phyloP scores from a whole-genome alignment of 2,888 invertebrate species.

The Encarsia formosa region DNA sequence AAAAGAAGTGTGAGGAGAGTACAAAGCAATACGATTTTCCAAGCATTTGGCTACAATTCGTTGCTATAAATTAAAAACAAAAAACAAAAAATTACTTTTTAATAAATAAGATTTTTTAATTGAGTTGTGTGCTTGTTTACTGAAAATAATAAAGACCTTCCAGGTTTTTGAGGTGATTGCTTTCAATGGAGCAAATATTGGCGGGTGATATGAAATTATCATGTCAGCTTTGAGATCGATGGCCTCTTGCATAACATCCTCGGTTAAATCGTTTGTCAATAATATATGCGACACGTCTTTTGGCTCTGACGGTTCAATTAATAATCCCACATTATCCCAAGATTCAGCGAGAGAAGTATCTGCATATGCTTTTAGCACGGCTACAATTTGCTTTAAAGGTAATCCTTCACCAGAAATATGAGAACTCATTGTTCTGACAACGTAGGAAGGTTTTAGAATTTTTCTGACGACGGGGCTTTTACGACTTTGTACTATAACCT shows the following conservation, averaged over 20 bases:
- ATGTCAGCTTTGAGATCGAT: constrained; percentile 64
- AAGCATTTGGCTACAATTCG: constrained; percentile 75
- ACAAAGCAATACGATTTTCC: constrained; percentile 80
- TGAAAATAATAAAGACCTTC: constrained; percentile 58
- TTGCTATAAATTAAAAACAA: constrained; percentile 62
- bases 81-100: background rate
- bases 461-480: background rate
- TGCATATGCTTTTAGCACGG: constrained; percentile 66
- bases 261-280: constrained; percentile 89
- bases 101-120: too few relatives aligned
- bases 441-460: background rate
- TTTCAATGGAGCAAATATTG: constrained; percentile 83
- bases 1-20: constrained; percentile 90
- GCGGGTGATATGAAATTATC: constrained; percentile 94
- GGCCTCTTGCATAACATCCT: constrained; percentile 81
- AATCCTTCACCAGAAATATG: too few relatives aligned
- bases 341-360: constrained; percentile 68
- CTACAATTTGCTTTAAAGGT: constrained; percentile 55
- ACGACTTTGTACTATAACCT: background rate
- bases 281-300: constrained; percentile 63
- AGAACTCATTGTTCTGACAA: background rate
- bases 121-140: too few relatives aligned
- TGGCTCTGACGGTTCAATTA: constrained; percentile 69
- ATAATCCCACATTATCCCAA: constrained; percentile 94
- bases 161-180: constrained; percentile 61